Conservation (phyloP, 2,113 vertebrate genomes). For the Pseudolaguvia tuberculata region DNA sequence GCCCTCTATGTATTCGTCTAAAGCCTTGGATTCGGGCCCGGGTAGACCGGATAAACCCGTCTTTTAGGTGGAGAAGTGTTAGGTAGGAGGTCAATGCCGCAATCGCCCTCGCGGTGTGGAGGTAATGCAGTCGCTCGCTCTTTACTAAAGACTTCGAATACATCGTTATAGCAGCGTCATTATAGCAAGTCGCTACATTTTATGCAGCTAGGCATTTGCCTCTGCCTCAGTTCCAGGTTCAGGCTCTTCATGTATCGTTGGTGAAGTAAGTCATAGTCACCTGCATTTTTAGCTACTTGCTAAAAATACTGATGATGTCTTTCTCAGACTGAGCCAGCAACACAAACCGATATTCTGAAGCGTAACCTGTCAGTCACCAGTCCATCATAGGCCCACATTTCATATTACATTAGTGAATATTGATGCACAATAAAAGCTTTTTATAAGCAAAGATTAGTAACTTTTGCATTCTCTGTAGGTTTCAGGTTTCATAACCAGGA, state of each 20-base stretch:
- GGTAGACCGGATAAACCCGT: constrained; percentile 16
- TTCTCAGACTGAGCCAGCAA: constrained; percentile 74
- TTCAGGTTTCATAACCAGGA: too few species aligned
- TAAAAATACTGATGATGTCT: constrained; percentile 77
- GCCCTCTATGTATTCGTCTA: background rate
- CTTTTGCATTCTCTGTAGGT: too few species aligned
- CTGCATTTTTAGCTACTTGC: constrained; percentile 80
- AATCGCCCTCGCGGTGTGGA: too few species aligned
- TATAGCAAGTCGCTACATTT: too few species aligned
- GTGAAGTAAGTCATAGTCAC: too few species aligned
- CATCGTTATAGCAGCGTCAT: too few species aligned
- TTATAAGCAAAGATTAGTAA: background rate
- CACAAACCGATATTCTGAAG: constrained; percentile 80
- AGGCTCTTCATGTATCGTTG: too few species aligned
- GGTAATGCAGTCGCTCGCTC: too few species aligned
- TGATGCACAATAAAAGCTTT: background rate
- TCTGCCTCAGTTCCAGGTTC: too few species aligned
- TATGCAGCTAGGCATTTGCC: constrained; percentile 69
- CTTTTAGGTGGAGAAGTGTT: too few species aligned
- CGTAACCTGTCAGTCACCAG: constrained; percentile 78
- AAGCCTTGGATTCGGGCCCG: background rate
- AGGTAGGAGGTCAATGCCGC: too few species aligned
- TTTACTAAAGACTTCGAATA: too few species aligned
- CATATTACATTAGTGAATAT: background rate
- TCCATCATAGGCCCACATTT: constrained; percentile 67